These are phyloP conservation scores for Pseudococcus longispinus DNA, from an alignment of 2,888 invertebrate genomes.

Conservation along the genomic window DNA sequence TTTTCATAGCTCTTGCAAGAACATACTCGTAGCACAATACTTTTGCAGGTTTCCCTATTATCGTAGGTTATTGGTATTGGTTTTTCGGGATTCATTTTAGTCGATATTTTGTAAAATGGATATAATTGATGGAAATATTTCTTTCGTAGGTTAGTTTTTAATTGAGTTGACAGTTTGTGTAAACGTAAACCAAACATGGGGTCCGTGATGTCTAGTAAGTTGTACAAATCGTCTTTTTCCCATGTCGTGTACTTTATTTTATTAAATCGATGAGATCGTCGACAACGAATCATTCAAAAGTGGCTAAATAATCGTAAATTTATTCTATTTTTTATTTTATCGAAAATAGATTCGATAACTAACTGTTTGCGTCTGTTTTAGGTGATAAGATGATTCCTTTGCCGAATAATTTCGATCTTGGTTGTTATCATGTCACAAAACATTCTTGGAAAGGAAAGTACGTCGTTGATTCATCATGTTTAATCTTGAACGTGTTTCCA, in stretches of 20 bases:
- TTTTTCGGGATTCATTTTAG: not conserved
- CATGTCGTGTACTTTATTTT: not conserved
- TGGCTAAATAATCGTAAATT: not conserved
- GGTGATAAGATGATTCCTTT: conserved; percentile 58
- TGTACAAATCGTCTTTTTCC: not conserved
- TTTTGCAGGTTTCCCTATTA: not conserved
- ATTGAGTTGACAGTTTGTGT: conserved; percentile 40
- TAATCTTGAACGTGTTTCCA: conserved; percentile 37
- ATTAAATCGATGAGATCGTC: not conserved
- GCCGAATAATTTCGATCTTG: conserved; percentile 73
- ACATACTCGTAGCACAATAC: not conserved
- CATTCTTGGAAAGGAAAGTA: conserved; percentile 98
- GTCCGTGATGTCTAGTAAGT: conserved; percentile 53
- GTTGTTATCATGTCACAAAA: conserved; percentile 96
- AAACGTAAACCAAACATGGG: conserved; percentile 45
- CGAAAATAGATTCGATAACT: not conserved
- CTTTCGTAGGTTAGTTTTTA: conserved; percentile 49
- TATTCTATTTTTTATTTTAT: not conserved
- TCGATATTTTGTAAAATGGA: not conserved
- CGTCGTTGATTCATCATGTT: conserved; percentile 62
- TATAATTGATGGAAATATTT: conserved; percentile 28
- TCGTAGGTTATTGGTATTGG: not conserved
- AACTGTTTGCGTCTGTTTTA: conserved; percentile 41
- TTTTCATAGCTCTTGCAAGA: not conserved
- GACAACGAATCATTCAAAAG: not conserved